A percentile compares a stretch with the other conserved stretches of the same genome.
phyloP scores from a whole-genome alignment of 2,888 invertebrate species.

The Sarcophaga rosellei region DNA sequence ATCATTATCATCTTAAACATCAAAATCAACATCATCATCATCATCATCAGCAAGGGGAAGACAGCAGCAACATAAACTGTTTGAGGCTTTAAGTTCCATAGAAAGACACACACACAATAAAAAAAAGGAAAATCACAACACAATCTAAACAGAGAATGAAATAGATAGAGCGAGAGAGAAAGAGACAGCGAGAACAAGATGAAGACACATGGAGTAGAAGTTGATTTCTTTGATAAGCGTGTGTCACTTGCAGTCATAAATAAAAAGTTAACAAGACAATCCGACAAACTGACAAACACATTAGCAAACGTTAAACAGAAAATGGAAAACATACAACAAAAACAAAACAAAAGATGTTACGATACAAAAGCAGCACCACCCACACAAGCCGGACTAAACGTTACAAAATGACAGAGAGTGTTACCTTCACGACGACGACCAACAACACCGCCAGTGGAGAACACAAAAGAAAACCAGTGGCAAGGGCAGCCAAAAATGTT shows the following conservation, averaged over 20 bases:
- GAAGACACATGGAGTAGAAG: conserved; percentile 15
- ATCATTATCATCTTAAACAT: not conserved
- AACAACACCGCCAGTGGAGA: not conserved
- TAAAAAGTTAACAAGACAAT: conserved; percentile 61
- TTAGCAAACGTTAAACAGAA: not conserved
- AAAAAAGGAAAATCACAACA: too few relatives aligned
- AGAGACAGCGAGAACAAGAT: too few relatives aligned
- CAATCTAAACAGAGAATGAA: too few relatives aligned
- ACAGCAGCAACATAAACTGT: not conserved
- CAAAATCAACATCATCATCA: too few relatives aligned
- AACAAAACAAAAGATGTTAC: not conserved
- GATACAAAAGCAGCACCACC: not conserved
- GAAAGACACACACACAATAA: not conserved
- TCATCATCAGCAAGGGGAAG: too few relatives aligned
- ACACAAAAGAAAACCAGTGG: not conserved
- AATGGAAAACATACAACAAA: not conserved
- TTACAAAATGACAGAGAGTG: not conserved
- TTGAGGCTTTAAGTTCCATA: not conserved
- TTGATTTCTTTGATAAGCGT: conserved; percentile 63
- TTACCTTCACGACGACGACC: not conserved
- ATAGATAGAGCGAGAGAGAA: too few relatives aligned
- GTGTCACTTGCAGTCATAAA: conserved; percentile 67
- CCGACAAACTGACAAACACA: conserved; percentile 27
- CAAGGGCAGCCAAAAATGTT: not conserved
- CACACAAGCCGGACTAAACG: not conserved